phyloP scores from a whole-genome alignment of 2,888 invertebrate genomes.

The Ectropis crepuscularia region DNA sequence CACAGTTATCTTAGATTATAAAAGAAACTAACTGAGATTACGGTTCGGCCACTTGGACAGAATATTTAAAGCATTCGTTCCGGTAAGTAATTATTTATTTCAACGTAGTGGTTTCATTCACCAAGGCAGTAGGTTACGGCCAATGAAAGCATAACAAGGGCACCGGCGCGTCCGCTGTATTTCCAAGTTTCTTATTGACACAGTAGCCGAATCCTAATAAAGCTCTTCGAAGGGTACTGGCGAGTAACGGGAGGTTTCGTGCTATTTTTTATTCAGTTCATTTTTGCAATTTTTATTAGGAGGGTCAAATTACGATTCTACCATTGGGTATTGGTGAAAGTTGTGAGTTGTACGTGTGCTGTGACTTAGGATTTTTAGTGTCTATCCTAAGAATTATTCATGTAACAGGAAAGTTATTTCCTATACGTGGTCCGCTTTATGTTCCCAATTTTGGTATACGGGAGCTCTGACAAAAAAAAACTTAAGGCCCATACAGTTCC shows the following conservation, averaged over 20 bases:
- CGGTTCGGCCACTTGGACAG: constrained; percentile 11
- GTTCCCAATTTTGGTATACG: no score
- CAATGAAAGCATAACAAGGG: constrained; percentile 64
- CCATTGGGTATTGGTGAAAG: background rate
- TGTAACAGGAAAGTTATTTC: no score
- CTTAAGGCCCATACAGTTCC: no score
- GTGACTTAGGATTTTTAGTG: no score
- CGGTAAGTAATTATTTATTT: constrained; percentile 38
- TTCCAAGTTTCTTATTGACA: constrained; percentile 52
- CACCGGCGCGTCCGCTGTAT: constrained; percentile 53
- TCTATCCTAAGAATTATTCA: no score
- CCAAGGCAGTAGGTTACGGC: constrained; percentile 41
- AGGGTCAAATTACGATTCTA: background rate
- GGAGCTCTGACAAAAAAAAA: no score
- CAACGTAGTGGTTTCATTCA: constrained; percentile 47
- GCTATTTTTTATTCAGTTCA: background rate
- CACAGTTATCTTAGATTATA: no score
- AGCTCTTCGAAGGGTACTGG: constrained; percentile 48
- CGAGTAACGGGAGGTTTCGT: constrained; percentile 33
- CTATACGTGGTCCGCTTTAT: no score
- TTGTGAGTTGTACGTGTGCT: background rate
- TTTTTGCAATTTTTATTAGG: background rate
- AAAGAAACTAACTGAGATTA: no score
- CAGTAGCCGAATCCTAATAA: constrained; percentile 23
- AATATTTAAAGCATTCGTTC: constrained; percentile 34